phyloP scores from a whole-genome alignment of 2,797 vertebrate genomes.

The Luscinia luscinia region DNA sequence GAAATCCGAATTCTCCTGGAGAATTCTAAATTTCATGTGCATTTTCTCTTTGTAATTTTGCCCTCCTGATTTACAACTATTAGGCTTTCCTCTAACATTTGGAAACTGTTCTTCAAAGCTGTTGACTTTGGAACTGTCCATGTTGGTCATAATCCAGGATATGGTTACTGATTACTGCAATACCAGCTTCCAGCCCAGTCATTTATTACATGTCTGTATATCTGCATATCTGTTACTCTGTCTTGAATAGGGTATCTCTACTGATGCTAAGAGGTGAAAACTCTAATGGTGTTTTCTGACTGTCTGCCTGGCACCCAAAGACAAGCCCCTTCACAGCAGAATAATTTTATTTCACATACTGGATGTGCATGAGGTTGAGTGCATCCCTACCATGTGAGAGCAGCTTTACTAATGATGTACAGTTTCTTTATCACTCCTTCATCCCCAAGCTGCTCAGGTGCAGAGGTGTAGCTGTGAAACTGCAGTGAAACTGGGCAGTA shows the following conservation, averaged over 20 bases:
- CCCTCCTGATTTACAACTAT: background rate
- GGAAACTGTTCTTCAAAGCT: conserved; percentile 4
- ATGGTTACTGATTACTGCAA: background rate
- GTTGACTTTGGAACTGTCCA: conserved; percentile 20
- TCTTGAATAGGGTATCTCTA: background rate
- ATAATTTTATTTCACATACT: background rate
- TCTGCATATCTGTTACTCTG: background rate
- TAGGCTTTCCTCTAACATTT: background rate
- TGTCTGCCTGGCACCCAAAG: background rate
- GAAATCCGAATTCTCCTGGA: background rate
- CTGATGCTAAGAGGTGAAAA: background rate
- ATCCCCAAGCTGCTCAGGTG: background rate
- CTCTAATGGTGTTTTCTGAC: background rate
- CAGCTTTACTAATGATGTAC: background rate
- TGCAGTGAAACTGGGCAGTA: background rate
- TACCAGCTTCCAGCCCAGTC: background rate
- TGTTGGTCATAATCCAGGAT: background rate
- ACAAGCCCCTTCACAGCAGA: background rate
- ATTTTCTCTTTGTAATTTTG: background rate
- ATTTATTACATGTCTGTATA: background rate
- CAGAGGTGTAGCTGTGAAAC: background rate
- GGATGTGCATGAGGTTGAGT: background rate
- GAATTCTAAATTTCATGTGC: background rate
- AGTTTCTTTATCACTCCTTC: background rate
- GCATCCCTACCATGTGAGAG: background rate